Evolutionary conservation across 1,140 invertebrate genomes (phyloP).

Genomic region (Melitaea cinxia): DNA sequence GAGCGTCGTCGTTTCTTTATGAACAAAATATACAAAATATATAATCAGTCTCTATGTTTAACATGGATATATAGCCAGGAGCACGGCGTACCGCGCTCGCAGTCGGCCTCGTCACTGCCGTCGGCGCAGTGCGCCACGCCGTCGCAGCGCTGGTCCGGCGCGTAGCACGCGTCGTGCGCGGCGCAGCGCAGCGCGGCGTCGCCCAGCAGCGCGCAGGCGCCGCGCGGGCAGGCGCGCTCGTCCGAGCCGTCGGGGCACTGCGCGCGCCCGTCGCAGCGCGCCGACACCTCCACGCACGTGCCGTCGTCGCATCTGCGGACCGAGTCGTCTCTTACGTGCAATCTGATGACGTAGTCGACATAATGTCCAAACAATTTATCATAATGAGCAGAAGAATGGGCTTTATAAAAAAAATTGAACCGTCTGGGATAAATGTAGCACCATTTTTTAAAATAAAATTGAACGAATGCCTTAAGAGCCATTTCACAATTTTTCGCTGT

Average conservation of each 20-base stretch:
- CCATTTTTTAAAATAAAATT: no score
- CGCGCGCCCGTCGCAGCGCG: conserved; percentile 86
- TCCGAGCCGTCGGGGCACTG: conserved; percentile 86
- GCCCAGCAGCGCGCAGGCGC: conserved; percentile 46
- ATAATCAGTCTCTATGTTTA: conserved; percentile 9
- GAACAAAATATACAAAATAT: conserved; percentile 11
- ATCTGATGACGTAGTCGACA: no score
- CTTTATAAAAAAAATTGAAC: no score
- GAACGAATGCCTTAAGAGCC: no score
- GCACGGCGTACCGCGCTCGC: conserved; percentile 18
- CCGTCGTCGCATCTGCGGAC: conserved; percentile 80
- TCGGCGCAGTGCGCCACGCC: conserved; percentile 44
- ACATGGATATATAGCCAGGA: neutral
- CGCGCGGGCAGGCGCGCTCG: conserved; percentile 73
- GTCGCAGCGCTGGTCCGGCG: conserved; percentile 51
- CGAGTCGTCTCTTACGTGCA: no score
- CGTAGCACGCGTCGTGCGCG: conserved; percentile 44
- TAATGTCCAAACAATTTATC: no score
- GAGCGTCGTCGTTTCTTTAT: conserved; percentile 22
- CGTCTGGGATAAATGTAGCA: no score
- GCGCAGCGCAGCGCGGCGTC: conserved; percentile 39
- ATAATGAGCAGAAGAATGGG: no score
- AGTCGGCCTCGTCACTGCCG: conserved; percentile 48
- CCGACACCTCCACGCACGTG: conserved; percentile 82
- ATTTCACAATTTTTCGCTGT: no score